These are phyloP conservation scores for Nothoprocta pentlandii DNA, from an alignment of 2,113 vertebrate species.

Conservation along the genomic window DNA sequence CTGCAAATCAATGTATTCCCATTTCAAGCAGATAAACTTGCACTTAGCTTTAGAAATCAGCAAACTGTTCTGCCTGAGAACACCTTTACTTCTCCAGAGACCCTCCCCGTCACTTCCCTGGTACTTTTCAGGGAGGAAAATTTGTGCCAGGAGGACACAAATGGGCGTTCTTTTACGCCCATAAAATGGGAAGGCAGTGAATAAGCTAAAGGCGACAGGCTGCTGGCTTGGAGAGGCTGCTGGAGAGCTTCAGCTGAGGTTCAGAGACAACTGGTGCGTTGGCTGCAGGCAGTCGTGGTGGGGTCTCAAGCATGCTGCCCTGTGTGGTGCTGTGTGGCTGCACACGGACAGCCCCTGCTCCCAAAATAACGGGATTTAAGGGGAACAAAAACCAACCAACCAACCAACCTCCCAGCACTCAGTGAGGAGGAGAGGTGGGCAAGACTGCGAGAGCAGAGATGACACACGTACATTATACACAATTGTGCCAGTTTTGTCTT, in stretches of 20 bases:
- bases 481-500: not conserved
- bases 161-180: not conserved
- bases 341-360: too few species aligned
- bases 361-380: not conserved
- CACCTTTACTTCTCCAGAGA: not conserved
- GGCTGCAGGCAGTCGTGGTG: not conserved
- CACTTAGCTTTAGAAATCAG: not conserved
- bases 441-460: not conserved
- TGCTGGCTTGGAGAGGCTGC: not conserved
- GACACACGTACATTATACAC: not conserved
- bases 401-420: too few species aligned
- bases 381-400: too few species aligned
- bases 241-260: not conserved
- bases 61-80: not conserved
- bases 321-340: not conserved
- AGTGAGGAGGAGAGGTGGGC: not conserved
- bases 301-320: not conserved
- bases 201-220: not conserved
- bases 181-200: not conserved
- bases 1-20: not conserved
- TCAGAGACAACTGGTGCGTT: not conserved
- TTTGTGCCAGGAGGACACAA: not conserved
- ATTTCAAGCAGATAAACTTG: not conserved
- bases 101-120: not conserved
- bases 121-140: not conserved